phyloP scores from a whole-genome alignment of 2,888 invertebrate species.

The Sinotaia quadrata region DNA sequence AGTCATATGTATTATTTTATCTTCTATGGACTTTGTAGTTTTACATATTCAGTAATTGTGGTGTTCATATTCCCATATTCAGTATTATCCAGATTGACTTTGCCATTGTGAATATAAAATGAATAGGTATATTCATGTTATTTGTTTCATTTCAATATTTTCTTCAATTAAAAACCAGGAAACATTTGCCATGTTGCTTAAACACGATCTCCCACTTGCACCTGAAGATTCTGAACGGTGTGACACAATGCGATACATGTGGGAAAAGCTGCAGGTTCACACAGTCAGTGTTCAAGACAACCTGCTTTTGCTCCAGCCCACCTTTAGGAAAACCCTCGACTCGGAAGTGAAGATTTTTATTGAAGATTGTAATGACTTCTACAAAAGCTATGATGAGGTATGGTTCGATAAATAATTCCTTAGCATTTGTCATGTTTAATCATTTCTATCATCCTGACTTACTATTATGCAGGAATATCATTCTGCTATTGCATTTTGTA shows the following conservation, averaged over 20 bases:
- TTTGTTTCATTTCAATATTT: background rate
- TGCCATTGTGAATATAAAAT: too few species aligned
- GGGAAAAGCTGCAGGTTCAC: slow-evolving; percentile 82
- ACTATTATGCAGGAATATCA: too few species aligned
- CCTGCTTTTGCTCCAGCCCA: slow-evolving; percentile 86
- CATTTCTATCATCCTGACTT: too few species aligned
- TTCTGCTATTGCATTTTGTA: too few species aligned
- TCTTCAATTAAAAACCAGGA: slow-evolving; percentile 71
- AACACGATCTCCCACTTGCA: slow-evolving; percentile 88
- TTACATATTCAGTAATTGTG: too few species aligned
- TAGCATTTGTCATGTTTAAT: too few species aligned
- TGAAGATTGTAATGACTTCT: slow-evolving; percentile 77
- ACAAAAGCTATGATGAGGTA: slow-evolving; percentile 70
- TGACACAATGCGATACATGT: slow-evolving; percentile 90
- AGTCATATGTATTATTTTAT: too few species aligned
- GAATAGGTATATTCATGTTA: too few species aligned
- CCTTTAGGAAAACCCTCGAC: slow-evolving; percentile 86
- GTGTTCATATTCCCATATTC: too few species aligned
- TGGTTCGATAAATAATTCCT: too few species aligned
- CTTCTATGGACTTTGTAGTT: too few species aligned
- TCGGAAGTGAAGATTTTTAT: slow-evolving; percentile 86
- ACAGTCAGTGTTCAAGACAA: slow-evolving; percentile 85
- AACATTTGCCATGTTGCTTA: slow-evolving; percentile 91
- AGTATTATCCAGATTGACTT: too few species aligned
- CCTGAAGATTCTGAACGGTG: slow-evolving; percentile 92